phyloP scores from a whole-genome alignment of 2,888 invertebrate species.

The Baronia brevicornis region DNA sequence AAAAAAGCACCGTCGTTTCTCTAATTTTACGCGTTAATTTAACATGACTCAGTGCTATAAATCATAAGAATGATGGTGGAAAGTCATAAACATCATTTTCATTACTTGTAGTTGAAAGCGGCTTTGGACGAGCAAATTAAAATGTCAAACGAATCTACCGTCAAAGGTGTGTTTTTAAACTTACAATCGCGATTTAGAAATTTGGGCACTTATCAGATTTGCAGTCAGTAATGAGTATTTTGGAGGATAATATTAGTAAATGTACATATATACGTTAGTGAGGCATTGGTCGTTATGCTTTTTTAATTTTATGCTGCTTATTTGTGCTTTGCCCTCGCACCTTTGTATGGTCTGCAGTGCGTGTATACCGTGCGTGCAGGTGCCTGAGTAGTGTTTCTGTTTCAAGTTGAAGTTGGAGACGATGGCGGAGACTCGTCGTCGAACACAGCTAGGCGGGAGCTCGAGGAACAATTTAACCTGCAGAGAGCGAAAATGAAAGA shows the following conservation, averaged over 20 bases:
- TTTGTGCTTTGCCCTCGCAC: slow-evolving; percentile 16
- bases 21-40: slow-evolving; percentile 21
- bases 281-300: slow-evolving; percentile 11
- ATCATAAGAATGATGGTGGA: slow-evolving; percentile 17
- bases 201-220: slow-evolving; percentile 14
- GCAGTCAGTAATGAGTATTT: too few relatives aligned
- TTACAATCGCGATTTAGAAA: slow-evolving; percentile 19
- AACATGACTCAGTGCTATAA: slow-evolving; percentile 7
- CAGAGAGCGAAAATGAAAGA: slow-evolving; percentile 96
- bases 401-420: slow-evolving; percentile 56
- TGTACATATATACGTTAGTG: slow-evolving; percentile 1
- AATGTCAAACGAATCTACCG: slow-evolving; percentile 51
- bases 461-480: slow-evolving; percentile 90
- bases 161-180: slow-evolving; percentile 50
- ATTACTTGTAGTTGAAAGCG: slow-evolving; percentile 12
- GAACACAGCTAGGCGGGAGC: slow-evolving; percentile 58
- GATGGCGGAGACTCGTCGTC: slow-evolving; percentile 36
- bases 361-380: slow-evolving; percentile 26
- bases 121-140: slow-evolving; percentile 28
- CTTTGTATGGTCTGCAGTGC: slow-evolving; percentile 8
- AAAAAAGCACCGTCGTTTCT: slow-evolving; percentile 27
- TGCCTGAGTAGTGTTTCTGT: slow-evolving; percentile 63
- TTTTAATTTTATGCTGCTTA: slow-evolving; percentile 14
- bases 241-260: too few relatives aligned
- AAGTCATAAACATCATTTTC: slow-evolving; percentile 7